Evolutionary conservation across 2,888 invertebrate genomes (phyloP).

Genomic region (Automeris io): DNA sequence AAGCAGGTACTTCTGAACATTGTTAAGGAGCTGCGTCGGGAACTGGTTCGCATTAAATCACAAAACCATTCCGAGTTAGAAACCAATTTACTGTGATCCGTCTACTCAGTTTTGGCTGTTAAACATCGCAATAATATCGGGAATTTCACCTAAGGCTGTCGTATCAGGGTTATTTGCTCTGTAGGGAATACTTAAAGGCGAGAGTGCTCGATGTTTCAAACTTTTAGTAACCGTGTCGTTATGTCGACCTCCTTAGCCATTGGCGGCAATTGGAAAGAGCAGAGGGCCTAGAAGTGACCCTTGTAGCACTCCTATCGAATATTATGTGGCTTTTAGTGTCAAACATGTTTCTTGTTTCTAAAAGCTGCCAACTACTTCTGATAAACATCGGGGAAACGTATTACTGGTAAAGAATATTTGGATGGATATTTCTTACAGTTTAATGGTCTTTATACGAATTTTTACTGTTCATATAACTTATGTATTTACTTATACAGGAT

Average conservation of each 20-base stretch:
- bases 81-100: slow-evolving; percentile 18
- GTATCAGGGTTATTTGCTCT: slow-evolving; percentile 26
- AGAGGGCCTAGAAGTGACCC: slow-evolving; percentile 57
- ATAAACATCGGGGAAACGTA: slow-evolving; percentile 2
- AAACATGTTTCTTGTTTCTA: slow-evolving; percentile 26
- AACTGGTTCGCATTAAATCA: slow-evolving; percentile 60
- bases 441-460: too few species aligned
- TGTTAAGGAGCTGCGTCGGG: slow-evolving; percentile 45
- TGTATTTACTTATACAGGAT: too few species aligned
- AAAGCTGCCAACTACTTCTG: slow-evolving; percentile 1
- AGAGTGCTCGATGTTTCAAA: slow-evolving; percentile 70
- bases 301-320: slow-evolving; percentile 48
- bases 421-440: too few species aligned
- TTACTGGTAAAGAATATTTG: not conserved
- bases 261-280: slow-evolving; percentile 51
- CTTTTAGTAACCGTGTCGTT: slow-evolving; percentile 67
- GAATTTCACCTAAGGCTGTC: not conserved
- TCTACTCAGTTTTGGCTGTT: slow-evolving; percentile 2
- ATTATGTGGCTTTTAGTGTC: slow-evolving; percentile 60
- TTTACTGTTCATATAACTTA: too few species aligned
- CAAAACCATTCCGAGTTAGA: slow-evolving; percentile 38
- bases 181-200: slow-evolving; percentile 41
- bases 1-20: slow-evolving; percentile 47
- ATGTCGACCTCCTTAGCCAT: slow-evolving; percentile 51
- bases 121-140: slow-evolving; percentile 3